Conservation (phyloP, 2,888 invertebrate genomes). For the Thymelicus acteon region DNA sequence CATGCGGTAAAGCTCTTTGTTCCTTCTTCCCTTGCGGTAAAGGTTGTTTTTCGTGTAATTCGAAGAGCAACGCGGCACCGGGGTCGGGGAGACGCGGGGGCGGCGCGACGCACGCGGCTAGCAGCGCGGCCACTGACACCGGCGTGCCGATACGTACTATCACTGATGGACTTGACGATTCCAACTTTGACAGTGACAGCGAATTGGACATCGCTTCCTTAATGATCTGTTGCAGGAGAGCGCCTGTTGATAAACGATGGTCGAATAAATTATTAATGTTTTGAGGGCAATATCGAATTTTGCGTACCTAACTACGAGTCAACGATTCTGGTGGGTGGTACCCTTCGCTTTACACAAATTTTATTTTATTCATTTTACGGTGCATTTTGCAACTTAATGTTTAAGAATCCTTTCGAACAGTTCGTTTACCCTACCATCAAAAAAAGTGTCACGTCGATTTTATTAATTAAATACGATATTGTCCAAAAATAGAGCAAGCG, state of each 20-base stretch:
- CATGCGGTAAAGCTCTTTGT: conserved; percentile 52
- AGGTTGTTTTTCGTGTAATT: conserved; percentile 77
- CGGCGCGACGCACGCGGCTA: conserved; percentile 84
- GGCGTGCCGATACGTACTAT: conserved; percentile 87
- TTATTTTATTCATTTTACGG: too few relatives aligned
- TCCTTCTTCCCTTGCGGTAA: conserved; percentile 65
- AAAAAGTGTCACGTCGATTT: too few relatives aligned
- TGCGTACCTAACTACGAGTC: too few relatives aligned
- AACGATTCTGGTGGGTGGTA: too few relatives aligned
- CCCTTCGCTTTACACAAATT: too few relatives aligned
- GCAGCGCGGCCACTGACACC: conserved; percentile 84
- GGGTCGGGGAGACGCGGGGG: conserved; percentile 85
- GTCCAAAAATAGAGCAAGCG: too few relatives aligned
- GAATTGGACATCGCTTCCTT: conserved; percentile 74
- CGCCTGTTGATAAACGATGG: conserved; percentile 60
- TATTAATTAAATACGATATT: too few relatives aligned
- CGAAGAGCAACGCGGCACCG: conserved; percentile 83
- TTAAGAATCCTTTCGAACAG: too few relatives aligned
- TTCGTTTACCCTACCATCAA: too few relatives aligned
- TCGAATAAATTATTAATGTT: not conserved
- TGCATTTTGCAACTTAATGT: too few relatives aligned
- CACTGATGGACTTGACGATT: conserved; percentile 62
- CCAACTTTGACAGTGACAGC: conserved; percentile 26
- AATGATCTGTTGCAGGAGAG: conserved; percentile 82
- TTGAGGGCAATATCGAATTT: not conserved